phyloP scores from a whole-genome alignment of 92 coral and sea anemone genomes.

The Porites evermanni region DNA sequence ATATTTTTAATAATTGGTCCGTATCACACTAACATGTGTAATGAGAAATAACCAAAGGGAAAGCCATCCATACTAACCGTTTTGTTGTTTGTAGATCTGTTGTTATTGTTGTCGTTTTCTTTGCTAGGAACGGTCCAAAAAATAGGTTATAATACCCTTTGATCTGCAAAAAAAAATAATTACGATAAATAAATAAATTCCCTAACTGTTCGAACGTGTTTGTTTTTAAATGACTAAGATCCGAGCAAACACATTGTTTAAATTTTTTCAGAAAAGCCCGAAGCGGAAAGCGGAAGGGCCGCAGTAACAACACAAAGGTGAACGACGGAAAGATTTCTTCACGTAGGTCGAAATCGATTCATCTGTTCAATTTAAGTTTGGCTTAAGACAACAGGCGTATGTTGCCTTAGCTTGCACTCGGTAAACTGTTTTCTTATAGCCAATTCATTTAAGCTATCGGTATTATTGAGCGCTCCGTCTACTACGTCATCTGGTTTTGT shows the following conservation, averaged over 20 bases:
- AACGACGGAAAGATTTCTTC: constrained; percentile 30
- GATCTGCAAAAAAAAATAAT: no score
- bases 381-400: background rate
- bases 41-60: no score
- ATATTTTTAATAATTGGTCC: background rate
- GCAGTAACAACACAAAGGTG: background rate
- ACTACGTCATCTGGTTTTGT: constrained; percentile 3
- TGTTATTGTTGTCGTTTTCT: no score
- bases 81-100: no score
- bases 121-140: no score
- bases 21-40: no score
- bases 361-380: background rate
- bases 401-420: background rate
- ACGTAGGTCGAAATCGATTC: constrained; percentile 6
- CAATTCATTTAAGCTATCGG: background rate
- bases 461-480: background rate
- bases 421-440: constrained; percentile 1
- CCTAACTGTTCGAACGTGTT: background rate
- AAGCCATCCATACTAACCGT: no score
- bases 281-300: constrained; percentile 23
- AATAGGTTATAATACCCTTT: no score
- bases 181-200: background rate
- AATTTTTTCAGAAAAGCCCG: constrained; percentile 21
- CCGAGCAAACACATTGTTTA: constrained; percentile 28
- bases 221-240: constrained; percentile 12